These are phyloP conservation scores for Dynastes tityus DNA, from an alignment of 2,888 invertebrate genomes.

Conservation along the genomic window DNA sequence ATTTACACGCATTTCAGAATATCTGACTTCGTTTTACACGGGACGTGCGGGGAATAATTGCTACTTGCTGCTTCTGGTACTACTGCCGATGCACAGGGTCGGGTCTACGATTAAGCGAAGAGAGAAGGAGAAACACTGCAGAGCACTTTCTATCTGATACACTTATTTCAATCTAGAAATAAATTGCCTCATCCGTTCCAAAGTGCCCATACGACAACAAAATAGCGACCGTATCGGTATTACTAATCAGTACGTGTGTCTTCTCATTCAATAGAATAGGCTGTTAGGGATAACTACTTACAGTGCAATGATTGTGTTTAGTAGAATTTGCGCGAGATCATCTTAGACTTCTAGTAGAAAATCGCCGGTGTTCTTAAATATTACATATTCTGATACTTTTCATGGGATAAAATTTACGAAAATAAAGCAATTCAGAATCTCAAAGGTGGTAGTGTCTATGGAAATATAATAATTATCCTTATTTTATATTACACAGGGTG, in stretches of 20 bases:
- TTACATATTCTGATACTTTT: too few species aligned
- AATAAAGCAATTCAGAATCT: too few species aligned
- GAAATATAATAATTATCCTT: too few species aligned
- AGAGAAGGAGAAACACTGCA: constrained; percentile 20
- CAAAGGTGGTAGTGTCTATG: too few species aligned
- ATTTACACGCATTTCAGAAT: constrained; percentile 68
- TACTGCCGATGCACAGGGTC: constrained; percentile 17
- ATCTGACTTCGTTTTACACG: constrained; percentile 53
- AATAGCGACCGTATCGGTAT: constrained; percentile 22
- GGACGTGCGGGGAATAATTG: constrained; percentile 46
- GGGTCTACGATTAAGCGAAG: constrained; percentile 16
- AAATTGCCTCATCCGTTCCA: constrained; percentile 47
- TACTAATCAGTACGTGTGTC: constrained; percentile 29
- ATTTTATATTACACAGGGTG: too few species aligned
- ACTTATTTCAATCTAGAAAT: constrained; percentile 50
- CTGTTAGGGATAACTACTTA: constrained; percentile 3
- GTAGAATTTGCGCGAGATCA: not conserved
- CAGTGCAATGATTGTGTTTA: not conserved
- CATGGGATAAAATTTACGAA: too few species aligned
- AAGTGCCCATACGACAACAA: constrained; percentile 39
- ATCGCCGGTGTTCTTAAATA: too few species aligned
- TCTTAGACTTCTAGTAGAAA: too few species aligned
- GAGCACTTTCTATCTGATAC: constrained; percentile 47
- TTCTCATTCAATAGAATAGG: constrained; percentile 9
- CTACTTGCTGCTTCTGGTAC: constrained; percentile 34